These are phyloP conservation scores for Tridacna crocea DNA, from an alignment of 2,888 invertebrate species.

Conservation along the genomic window DNA sequence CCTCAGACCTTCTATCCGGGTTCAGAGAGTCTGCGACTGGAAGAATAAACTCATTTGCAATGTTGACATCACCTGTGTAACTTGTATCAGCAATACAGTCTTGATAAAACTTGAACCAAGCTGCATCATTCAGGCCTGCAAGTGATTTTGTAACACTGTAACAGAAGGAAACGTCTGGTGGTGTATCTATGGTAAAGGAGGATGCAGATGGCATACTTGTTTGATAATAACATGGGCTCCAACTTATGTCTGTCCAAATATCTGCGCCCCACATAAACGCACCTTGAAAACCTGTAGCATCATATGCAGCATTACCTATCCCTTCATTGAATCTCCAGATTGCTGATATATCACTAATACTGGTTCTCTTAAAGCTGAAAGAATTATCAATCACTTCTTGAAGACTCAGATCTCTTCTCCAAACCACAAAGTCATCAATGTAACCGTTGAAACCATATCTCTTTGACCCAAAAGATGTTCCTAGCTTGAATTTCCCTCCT, in stretches of 20 bases:
- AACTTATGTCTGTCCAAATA: slow-evolving; percentile 63
- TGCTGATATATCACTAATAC: slow-evolving; percentile 46
- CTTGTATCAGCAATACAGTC: slow-evolving; percentile 32
- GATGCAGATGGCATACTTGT: slow-evolving; percentile 1
- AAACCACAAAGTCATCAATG: slow-evolving; percentile 71
- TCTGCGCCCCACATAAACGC: slow-evolving; percentile 40
- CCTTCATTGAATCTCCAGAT: slow-evolving; percentile 70
- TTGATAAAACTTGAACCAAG: not conserved
- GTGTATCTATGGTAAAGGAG: not conserved
- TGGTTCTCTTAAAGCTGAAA: slow-evolving; percentile 43
- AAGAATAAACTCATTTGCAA: slow-evolving; percentile 25
- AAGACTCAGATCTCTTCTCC: slow-evolving; percentile 60
- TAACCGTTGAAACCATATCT: slow-evolving; percentile 63
- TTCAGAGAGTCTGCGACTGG: slow-evolving; percentile 42
- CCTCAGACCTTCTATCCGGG: slow-evolving; percentile 34
- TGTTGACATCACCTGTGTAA: slow-evolving; percentile 4
- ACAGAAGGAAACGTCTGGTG: not conserved
- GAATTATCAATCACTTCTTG: slow-evolving; percentile 57
- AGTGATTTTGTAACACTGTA: not conserved
- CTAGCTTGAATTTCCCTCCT: slow-evolving; percentile 69
- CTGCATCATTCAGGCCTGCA: slow-evolving; percentile 15
- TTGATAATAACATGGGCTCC: slow-evolving; percentile 44
- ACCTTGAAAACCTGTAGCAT: slow-evolving; percentile 39
- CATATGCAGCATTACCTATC: slow-evolving; percentile 43
- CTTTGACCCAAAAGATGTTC: slow-evolving; percentile 55